phyloP scores from a whole-genome alignment of 2,888 invertebrate genomes.

The Elmis aenea region DNA sequence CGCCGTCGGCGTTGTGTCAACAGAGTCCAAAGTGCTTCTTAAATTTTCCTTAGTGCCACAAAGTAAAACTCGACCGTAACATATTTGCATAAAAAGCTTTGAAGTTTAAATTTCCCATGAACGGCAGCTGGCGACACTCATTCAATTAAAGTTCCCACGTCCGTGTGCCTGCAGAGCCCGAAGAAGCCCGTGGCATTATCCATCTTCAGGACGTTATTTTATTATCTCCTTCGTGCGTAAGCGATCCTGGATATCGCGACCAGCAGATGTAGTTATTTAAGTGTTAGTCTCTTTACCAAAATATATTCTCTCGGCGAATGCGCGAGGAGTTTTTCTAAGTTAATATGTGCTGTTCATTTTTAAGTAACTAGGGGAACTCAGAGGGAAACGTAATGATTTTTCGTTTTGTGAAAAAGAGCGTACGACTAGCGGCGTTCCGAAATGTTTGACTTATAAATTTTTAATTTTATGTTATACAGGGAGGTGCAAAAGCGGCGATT shows the following conservation, averaged over 20 bases:
- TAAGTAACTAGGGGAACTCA: too few relatives aligned
- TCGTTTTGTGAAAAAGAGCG: too few relatives aligned
- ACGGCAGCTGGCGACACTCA: conserved; percentile 18
- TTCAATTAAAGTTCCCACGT: conserved; percentile 14
- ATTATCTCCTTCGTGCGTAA: conserved; percentile 15
- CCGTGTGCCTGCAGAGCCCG: conserved; percentile 10
- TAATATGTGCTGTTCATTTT: too few relatives aligned
- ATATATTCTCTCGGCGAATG: too few relatives aligned
- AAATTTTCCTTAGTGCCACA: conserved; percentile 11
- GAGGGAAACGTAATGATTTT: too few relatives aligned
- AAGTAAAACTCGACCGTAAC: conserved; percentile 14
- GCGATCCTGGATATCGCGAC: conserved; percentile 11
- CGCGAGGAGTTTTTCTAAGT: too few relatives aligned
- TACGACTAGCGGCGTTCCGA: too few relatives aligned
- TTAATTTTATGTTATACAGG: too few relatives aligned
- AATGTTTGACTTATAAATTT: too few relatives aligned
- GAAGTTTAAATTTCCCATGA: conserved; percentile 20
- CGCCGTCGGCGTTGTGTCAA: conserved; percentile 10
- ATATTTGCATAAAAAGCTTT: conserved; percentile 22
- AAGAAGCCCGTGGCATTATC: conserved; percentile 13
- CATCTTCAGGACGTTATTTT: conserved; percentile 15
- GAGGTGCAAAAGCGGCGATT: too few relatives aligned
- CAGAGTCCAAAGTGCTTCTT: conserved; percentile 15
- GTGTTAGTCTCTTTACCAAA: too few relatives aligned
- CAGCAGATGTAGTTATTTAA: conserved; percentile 10